Percentiles rank a stretch among this genome's conserved stretches.
These are phyloP conservation scores for Menura novaehollandiae DNA, from an alignment of 2,113 vertebrate genomes.

Conservation along the genomic window DNA sequence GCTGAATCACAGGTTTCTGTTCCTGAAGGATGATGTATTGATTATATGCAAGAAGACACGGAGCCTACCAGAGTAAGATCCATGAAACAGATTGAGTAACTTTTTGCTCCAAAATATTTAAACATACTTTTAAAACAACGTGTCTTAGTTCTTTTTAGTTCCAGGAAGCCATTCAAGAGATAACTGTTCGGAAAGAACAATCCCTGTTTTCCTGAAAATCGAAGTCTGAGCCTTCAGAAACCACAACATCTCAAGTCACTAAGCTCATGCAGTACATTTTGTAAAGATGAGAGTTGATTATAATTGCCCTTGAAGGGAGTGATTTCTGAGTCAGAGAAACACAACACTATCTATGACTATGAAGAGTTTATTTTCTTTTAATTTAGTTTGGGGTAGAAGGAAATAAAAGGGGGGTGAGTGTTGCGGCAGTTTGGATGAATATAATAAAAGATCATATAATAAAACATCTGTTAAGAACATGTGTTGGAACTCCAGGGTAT, in stretches of 20 bases:
- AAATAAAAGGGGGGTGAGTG: slow-evolving; percentile 21
- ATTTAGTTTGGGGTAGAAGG: slow-evolving; percentile 56
- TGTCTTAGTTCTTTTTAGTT: not conserved
- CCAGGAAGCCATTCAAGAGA: not conserved
- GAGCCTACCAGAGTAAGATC: not conserved
- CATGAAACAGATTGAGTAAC: not conserved
- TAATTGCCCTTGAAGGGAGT: not conserved
- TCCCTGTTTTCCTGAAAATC: not conserved
- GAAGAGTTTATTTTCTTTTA: slow-evolving; percentile 52
- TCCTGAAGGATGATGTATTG: not conserved
- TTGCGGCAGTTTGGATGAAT: slow-evolving; percentile 64
- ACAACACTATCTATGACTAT: not conserved
- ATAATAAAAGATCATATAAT: slow-evolving; percentile 69
- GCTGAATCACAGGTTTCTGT: not conserved
- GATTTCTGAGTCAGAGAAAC: slow-evolving; percentile 29
- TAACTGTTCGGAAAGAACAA: not conserved
- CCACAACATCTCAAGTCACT: not conserved
- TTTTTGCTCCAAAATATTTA: not conserved
- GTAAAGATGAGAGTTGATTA: slow-evolving; percentile 29
- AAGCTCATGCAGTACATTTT: not conserved
- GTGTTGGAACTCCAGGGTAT: slow-evolving; percentile 67
- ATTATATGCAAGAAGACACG: not conserved
- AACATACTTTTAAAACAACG: not conserved
- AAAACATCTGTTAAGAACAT: slow-evolving; percentile 76
- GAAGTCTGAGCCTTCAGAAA: not conserved